Base-by-base conservation (phyloP, 2,888 invertebrate genomes). In the Sesia apiformis region DNA sequence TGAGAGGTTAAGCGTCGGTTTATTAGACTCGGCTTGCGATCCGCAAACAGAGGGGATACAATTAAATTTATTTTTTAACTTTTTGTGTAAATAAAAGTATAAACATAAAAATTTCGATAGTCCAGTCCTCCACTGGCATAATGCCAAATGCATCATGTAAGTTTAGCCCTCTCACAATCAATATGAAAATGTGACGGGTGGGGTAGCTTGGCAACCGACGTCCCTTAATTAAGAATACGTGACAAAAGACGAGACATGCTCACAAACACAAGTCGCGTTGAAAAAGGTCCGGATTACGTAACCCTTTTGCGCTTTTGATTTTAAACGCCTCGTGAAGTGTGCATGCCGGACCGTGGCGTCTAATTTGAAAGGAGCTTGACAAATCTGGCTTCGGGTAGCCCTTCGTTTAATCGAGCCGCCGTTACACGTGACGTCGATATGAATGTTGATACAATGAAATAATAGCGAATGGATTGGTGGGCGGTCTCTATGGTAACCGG, bases 181-280 rank as follows among this genome's bases (percentile, higher is more conserved):
- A 86, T 87, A 83, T 77, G 76, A 78, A 79, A 83, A 81, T 81
- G 81, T 81, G 82, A 85, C 76, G 81, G 81, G 78, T 74, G 76
- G 84, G 83, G 85, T 78, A 71, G 78, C 76, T 68, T 70, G 72
- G 81, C 81, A 78, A 79, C 78, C 76, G 74, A 74, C 76, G 78
- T 78, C 74, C 79, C 78, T 90, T 90, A 90, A 90, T 90, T 90
- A 90, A 88, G 90, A 89, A 87, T 89, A 90, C 90, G 90, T 90
- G 90, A 90, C 88, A 90, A 90, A 90, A 90, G 90, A 89, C 82
- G 87, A 83, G 86, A 84, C 84, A 81, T 79, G 78, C 82, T 83
- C 82, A 85, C 80, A 85, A 81, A 84, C 76, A 84, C 77, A 84
- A 83, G 83, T 78, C 72, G 76, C 73, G 66, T 65, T 67, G 79